A percentile compares a stretch with the other conserved stretches of the same genome.
Conservation (phyloP, 2,888 invertebrate species). For the Ceratothoa steindachneri region DNA sequence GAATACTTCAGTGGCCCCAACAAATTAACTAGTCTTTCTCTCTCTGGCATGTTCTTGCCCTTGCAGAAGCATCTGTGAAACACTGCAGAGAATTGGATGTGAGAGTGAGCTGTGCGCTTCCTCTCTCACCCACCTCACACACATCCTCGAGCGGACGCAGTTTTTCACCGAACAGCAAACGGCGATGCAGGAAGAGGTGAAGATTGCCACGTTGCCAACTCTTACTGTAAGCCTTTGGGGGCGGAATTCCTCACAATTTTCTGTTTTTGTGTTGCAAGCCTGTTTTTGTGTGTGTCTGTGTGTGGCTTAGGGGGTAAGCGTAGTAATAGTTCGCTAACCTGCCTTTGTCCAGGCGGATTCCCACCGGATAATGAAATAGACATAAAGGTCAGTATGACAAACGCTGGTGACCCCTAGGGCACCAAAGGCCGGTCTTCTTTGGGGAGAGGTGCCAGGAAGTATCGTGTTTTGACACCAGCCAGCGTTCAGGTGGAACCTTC, state of each 20-base stretch:
- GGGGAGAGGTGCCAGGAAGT: too few species aligned
- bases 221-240: conserved; percentile 34
- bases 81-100: conserved; percentile 35
- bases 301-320: not conserved
- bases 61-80: conserved; percentile 40
- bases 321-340: too few species aligned
- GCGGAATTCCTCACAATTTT: conserved; percentile 12
- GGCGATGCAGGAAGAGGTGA: conserved; percentile 33
- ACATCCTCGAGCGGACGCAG: conserved; percentile 43
- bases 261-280: not conserved
- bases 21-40: too few species aligned
- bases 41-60: too few species aligned
- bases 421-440: too few species aligned
- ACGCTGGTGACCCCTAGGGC: too few species aligned
- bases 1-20: too few species aligned
- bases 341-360: too few species aligned
- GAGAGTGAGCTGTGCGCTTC: conserved; percentile 30
- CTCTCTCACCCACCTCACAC: conserved; percentile 29
- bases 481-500: too few species aligned
- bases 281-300: not conserved
- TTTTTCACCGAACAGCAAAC: conserved; percentile 41
- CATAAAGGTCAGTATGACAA: too few species aligned
- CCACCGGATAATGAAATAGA: too few species aligned
- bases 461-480: too few species aligned
- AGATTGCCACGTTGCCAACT: conserved; percentile 42